These are phyloP conservation scores for Sphaerodactylus townsendi DNA, from an alignment of 2,113 vertebrate genomes.

Conservation along the genomic window DNA sequence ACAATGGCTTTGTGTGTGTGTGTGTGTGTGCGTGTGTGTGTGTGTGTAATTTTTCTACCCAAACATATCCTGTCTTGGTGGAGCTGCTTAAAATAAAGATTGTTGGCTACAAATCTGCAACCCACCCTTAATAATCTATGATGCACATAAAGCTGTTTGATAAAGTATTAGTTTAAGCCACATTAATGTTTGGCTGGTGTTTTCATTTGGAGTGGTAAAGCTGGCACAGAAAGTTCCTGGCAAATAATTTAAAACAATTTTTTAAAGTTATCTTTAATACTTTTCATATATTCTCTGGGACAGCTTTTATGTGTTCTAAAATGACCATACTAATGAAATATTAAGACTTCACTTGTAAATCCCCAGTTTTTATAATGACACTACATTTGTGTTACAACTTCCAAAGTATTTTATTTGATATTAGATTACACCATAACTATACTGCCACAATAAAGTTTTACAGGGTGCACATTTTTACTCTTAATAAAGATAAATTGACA, in stretches of 20 bases:
- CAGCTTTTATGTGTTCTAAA: conserved; percentile 29
- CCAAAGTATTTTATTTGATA: conserved; percentile 5
- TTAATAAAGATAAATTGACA: conserved; percentile 39
- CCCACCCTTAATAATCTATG: too few species aligned
- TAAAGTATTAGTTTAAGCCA: too few species aligned
- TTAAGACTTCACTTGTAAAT: neutral
- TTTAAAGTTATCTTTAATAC: neutral
- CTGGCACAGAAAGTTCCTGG: neutral
- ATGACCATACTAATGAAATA: neutral
- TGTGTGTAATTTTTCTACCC: too few species aligned
- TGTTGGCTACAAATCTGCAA: too few species aligned
- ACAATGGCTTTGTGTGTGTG: too few species aligned
- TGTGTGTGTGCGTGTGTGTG: too few species aligned
- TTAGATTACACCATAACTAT: conserved; percentile 9
- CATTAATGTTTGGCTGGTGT: too few species aligned
- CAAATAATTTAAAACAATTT: neutral
- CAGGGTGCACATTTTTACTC: conserved; percentile 28
- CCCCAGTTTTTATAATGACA: neutral
- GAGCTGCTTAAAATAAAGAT: too few species aligned
- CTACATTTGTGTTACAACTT: neutral
- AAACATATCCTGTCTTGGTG: too few species aligned
- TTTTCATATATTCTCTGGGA: conserved; percentile 28
- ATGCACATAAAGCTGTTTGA: too few species aligned
- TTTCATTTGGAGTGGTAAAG: too few species aligned
- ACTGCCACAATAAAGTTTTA: neutral